Percentiles rank a stretch among this genome's conserved stretches.
Conservation (phyloP, 2,888 invertebrate genomes). For the Ophioninae sp. region DNA sequence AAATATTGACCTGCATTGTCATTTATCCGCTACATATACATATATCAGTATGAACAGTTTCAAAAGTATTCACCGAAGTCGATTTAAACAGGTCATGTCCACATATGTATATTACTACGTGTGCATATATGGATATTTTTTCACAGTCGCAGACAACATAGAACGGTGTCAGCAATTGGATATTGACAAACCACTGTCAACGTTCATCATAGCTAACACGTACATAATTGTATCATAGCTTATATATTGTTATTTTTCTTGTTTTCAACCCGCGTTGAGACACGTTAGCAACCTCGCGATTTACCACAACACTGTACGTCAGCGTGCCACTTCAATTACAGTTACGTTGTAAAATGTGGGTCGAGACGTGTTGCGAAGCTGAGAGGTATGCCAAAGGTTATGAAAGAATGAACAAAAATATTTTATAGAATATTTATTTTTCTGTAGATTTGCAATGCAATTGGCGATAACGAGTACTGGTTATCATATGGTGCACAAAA, state of each 20-base stretch:
- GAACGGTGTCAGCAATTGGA: not conserved
- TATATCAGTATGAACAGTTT: not conserved
- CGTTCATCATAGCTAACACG: not conserved
- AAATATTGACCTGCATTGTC: no score
- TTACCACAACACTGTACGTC: slow-evolving; percentile 15
- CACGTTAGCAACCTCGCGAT: slow-evolving; percentile 14
- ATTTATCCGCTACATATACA: not conserved
- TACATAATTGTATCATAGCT: no score
- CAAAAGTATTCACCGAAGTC: not conserved
- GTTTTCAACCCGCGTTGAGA: not conserved
- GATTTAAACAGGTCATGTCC: not conserved
- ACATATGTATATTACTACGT: not conserved
- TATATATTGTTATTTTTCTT: not conserved
- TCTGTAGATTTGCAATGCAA: slow-evolving; percentile 26
- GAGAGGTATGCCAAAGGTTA: slow-evolving; percentile 55
- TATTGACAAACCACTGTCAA: slow-evolving; percentile 2
- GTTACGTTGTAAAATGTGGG: slow-evolving; percentile 5
- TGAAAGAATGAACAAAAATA: slow-evolving; percentile 40
- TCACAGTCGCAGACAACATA: not conserved
- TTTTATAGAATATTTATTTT: slow-evolving; percentile 60
- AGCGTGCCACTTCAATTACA: slow-evolving; percentile 12
- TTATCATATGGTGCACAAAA: slow-evolving; percentile 43
- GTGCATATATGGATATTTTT: not conserved
- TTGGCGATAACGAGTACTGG: slow-evolving; percentile 23
- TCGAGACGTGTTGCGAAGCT: slow-evolving; percentile 30